Percentiles rank a stretch among this genome's conserved stretches.
Evolutionary conservation across 2,113 vertebrate species (phyloP).

Genomic region (Oncorhynchus mykiss): DNA sequence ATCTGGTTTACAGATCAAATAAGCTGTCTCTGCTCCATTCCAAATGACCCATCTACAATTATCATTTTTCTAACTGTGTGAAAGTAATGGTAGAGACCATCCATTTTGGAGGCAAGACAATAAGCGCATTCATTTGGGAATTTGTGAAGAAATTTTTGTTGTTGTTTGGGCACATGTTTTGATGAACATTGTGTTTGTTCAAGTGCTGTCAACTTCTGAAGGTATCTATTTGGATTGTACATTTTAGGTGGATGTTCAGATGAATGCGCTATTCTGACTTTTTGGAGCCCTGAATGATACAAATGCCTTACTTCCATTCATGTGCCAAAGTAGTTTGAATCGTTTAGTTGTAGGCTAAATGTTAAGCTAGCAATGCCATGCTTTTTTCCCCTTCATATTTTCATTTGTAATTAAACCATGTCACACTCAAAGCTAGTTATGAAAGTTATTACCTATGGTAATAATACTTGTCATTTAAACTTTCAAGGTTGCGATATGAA

Average conservation of each 20-base stretch:
- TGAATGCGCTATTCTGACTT: slow-evolving; percentile 59
- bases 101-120: slow-evolving; percentile 23
- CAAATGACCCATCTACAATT: neutral
- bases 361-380: slow-evolving; percentile 47
- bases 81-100: slow-evolving; percentile 26
- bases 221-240: slow-evolving; percentile 37
- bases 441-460: neutral
- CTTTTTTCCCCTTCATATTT: slow-evolving; percentile 17
- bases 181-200: slow-evolving; percentile 31
- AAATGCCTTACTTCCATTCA: slow-evolving; percentile 79
- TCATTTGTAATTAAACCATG: neutral
- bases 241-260: slow-evolving; percentile 44
- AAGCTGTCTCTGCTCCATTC: slow-evolving; percentile 10
- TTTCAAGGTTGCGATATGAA: neutral
- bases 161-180: slow-evolving; percentile 36
- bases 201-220: slow-evolving; percentile 41
- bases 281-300: slow-evolving; percentile 60
- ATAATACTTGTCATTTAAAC: neutral
- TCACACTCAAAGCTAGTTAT: neutral
- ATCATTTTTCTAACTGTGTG: slow-evolving; percentile 20
- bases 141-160: neutral
- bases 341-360: slow-evolving; percentile 48
- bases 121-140: neutral
- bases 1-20: slow-evolving; percentile 45
- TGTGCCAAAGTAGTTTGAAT: slow-evolving; percentile 76